Conservation (phyloP, 2,888 invertebrate genomes). For the Troides helena region DNA sequence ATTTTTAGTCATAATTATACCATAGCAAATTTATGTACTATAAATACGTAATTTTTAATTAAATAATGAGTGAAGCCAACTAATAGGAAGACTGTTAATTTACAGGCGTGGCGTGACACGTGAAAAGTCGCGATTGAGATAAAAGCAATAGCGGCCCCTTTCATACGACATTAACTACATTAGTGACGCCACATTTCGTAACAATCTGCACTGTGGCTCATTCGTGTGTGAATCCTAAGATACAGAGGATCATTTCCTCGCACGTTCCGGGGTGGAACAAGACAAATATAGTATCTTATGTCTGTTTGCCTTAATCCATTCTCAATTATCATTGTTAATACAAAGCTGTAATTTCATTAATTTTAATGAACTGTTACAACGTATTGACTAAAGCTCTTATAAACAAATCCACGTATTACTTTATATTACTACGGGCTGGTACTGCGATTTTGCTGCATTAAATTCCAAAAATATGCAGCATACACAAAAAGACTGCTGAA, state of each 20-base stretch:
- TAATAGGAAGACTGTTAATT: conserved; percentile 18
- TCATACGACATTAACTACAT: conserved; percentile 79
- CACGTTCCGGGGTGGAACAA: conserved; percentile 25
- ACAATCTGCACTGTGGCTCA: conserved; percentile 73
- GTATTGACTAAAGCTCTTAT: not conserved
- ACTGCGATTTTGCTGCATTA: too few relatives aligned
- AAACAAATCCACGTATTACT: not conserved
- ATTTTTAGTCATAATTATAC: too few relatives aligned
- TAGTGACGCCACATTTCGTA: conserved; percentile 78
- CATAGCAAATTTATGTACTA: too few relatives aligned
- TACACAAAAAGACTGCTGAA: too few relatives aligned
- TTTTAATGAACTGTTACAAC: conserved; percentile 12
- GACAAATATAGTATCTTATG: conserved; percentile 20
- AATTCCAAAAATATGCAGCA: too few relatives aligned
- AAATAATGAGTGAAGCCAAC: not conserved
- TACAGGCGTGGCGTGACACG: conserved; percentile 41
- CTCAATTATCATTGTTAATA: conserved; percentile 20
- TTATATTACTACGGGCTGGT: not conserved
- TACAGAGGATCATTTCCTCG: conserved; percentile 77
- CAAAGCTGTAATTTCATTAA: conserved; percentile 5
- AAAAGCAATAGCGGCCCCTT: conserved; percentile 71
- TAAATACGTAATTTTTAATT: too few relatives aligned
- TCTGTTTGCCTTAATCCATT: conserved; percentile 16
- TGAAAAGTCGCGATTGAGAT: conserved; percentile 65
- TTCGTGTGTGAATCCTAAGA: conserved; percentile 79